Evolutionary conservation across 2,888 invertebrate genomes (phyloP), one percentile per base, ranked within the genome.

Genomic region (Hemicrepidius hirtus): DNA sequence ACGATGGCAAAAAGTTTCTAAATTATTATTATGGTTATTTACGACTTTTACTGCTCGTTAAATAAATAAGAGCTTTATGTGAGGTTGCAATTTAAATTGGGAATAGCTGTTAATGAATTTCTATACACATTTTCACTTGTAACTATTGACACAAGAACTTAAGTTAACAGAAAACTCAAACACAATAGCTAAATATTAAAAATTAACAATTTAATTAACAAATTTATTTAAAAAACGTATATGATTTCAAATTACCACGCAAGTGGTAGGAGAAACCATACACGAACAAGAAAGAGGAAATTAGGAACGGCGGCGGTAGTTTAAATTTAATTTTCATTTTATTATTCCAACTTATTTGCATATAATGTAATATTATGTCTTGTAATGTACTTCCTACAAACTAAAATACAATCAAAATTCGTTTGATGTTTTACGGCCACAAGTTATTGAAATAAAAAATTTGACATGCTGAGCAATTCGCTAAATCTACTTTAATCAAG

Each of bases 311-410:
- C 44, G 13, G n/a, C 44, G 16, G 20, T 24, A 21, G 9, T 32
- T 2, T 32, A 32, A 32, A 53, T 55, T n/a, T 35, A 32, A 57
- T 57, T 57, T 57, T 21, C 57, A 57, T 57, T 57, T 37, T 18
- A 10, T 41, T 37, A 41, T 9, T 46, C 16, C 20, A 35, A 7
- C 16, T 12, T 41, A 63, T 63, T 63, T 63, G 49, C 63, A 63
- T 63, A 63, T 63, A 63, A 63, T 63, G 44, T 49, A 18, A 63
- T 44, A 46, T 57, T 37, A 57, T 57, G 57, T 57, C 57, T 20
- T 57, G 57, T 37, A 18, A 20, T n/a, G n/a, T 10, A 57, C 57
- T 57, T 57, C 57, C 57, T 57, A 57, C 50, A 50, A 50, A 28
- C 55, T 3, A 12, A 49, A 35, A 28, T 12, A 55, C 32, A 55